phyloP scores from a whole-genome alignment of 2,888 invertebrate genomes.

The Alentia gelatinosa region DNA sequence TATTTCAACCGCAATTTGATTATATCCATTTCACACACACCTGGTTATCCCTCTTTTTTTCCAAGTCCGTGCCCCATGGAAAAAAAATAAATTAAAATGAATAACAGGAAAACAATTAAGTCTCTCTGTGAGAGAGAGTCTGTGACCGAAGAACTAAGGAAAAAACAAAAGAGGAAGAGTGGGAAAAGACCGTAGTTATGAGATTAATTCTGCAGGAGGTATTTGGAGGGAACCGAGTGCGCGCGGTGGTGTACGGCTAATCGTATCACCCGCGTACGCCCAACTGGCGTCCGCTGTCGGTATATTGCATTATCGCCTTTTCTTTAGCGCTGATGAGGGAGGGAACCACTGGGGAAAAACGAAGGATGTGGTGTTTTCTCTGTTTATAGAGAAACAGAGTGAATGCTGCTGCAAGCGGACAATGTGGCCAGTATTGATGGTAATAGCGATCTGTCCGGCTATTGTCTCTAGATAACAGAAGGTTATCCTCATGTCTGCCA shows the following conservation, averaged over 20 bases:
- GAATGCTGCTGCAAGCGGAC: too few species aligned
- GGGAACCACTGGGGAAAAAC: neutral
- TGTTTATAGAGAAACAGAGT: neutral
- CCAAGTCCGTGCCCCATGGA: neutral
- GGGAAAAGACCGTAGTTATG: neutral
- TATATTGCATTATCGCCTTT: constrained; percentile 8
- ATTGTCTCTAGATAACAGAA: too few species aligned
- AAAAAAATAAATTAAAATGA: constrained; percentile 37
- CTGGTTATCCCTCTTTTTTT: constrained; percentile 19
- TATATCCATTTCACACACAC: constrained; percentile 33
- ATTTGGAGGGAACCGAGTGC: neutral
- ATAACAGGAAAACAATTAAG: constrained; percentile 35
- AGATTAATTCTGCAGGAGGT: constrained; percentile 10
- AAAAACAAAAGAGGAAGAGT: neutral
- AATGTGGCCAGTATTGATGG: too few species aligned
- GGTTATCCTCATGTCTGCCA: too few species aligned
- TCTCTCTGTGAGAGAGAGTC: neutral
- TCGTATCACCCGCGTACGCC: constrained; percentile 18
- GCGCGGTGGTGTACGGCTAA: neutral
- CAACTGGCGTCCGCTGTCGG: neutral
- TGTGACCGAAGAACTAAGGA: too few species aligned
- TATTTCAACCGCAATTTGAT: constrained; percentile 36
- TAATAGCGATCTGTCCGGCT: too few species aligned
- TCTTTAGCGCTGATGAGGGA: neutral
- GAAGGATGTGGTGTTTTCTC: neutral